Base-by-base conservation (phyloP, 92 coral and sea anemone species). In the Umimayanthus chanpuru region DNA sequence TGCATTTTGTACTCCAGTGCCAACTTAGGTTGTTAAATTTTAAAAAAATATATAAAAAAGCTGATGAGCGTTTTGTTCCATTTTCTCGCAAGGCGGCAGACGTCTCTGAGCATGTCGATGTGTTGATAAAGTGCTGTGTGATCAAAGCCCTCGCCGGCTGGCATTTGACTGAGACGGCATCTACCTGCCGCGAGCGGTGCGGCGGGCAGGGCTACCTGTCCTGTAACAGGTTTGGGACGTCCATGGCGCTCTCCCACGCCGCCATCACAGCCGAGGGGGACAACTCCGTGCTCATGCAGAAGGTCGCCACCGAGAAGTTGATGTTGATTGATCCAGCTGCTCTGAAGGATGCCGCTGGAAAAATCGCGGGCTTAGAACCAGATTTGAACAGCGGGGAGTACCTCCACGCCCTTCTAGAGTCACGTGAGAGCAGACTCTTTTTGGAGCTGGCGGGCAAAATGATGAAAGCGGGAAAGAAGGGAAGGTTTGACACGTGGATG, bases 211-310 rank as follows among this genome's bases (percentile, higher is more conserved):
- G 98, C 10, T 95, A 92, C 89, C 93, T 95, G 49, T 95, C 98
- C 47, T 95, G 98, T 39, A 95, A 95, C 92, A 88, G 93, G 75
- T 82, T 82, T 23, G 86, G 86, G 28, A 82, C 86, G 11, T 93
- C 93, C 61, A 88, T 94, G 6, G 96, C 92, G 53, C 90, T 89
- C 74, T 89, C 98, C 18, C 98, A 95, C 82, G 96, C 98, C 58
- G 94, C 95, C 66, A 95, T 95, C 90, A 95, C 98, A 36, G 98
- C 98, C 18, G 98, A 95, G 81, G 98, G 98, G 4, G 98, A 95
- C 88, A 95, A 95, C 91, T 86, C 96, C 49, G 98, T 95, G 64
- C 89, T 95, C 80, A 95, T 95, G 98, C 98, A 95, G 90, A 95
- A 95, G 73, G 98, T 95, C 0, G 95, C 96, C 49, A 92, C 96